Evolutionary conservation across 2,888 invertebrate genomes (phyloP).

Genomic region (Abscondita cerata): DNA sequence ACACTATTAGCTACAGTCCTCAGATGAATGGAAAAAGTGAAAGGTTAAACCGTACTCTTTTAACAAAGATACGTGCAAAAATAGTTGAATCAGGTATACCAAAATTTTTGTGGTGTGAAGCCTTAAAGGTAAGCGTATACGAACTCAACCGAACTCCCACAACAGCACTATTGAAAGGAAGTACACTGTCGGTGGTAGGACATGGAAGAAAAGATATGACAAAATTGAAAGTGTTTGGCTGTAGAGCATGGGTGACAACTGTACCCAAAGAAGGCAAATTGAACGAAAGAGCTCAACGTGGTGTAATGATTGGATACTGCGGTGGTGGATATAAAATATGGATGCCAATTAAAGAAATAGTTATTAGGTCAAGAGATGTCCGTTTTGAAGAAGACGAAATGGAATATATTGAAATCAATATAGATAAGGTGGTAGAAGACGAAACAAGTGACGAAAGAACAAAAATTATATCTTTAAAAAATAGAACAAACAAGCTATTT

Average conservation of each 20-base stretch:
- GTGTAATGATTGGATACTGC: background rate
- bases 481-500: too few relatives aligned
- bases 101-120: conserved; percentile 17
- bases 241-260: background rate
- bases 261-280: background rate
- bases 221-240: conserved; percentile 8
- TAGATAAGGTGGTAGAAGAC: background rate
- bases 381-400: too few relatives aligned
- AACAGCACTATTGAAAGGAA: background rate
- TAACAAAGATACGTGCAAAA: conserved; percentile 16
- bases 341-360: background rate
- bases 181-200: conserved; percentile 13
- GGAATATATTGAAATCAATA: too few relatives aligned
- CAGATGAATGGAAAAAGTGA: conserved; percentile 17
- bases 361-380: conserved; percentile 21
- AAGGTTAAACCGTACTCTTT: conserved; percentile 15
- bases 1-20: conserved; percentile 18
- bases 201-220: too few relatives aligned
- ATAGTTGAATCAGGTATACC: conserved; percentile 12
- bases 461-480: too few relatives aligned
- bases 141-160: conserved; percentile 11
- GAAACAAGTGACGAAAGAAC: background rate
- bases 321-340: background rate
- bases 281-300: background rate
- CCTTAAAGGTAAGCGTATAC: conserved; percentile 6